Evolutionary conservation across 2,888 invertebrate species (phyloP), one percentile per base, ranked within the genome.

Genomic region (Seira sanloemensis): DNA sequence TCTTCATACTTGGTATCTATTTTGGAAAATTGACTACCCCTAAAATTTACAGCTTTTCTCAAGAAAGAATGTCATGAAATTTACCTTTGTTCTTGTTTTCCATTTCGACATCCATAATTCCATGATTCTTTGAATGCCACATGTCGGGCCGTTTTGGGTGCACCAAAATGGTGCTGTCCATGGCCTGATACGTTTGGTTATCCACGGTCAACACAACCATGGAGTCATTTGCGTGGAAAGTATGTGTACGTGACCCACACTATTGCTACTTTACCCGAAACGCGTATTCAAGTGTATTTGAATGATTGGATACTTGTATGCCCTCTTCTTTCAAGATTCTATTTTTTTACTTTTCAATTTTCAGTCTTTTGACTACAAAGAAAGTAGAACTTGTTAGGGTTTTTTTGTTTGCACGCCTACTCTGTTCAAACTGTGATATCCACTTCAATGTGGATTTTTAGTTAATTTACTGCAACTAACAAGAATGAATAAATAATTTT

Each of bases 11-110:
- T 2, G 21, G 21, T 62, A 19, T 5, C 9, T 16, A 50, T 50
- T 50, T 50, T 16, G 16, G 9, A 12, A 16, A 50, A 50, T 50
- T 50, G 50, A 50, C 9, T 16, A n/a, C n/a, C n/a, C n/a, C n/a
- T n/a, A n/a, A n/a, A n/a, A n/a, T n/a, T n/a, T n/a, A n/a, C n/a
- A n/a, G n/a, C n/a, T n/a, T n/a, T n/a, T n/a, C n/a, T n/a, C n/a
- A n/a, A n/a, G n/a, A n/a, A n/a, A n/a, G n/a, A n/a, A n/a, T n/a
- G n/a, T n/a, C n/a, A n/a, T n/a, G n/a, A n/a, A n/a, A n/a, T 94
- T 94, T 91, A 94, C 94, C 92, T 93, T 94, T 94, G 90, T 93
- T 93, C 92, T 94, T 94, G 92, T 94, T 94, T 91, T 94, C 94
- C 94, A 94, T 93, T 82, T 88, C 88, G 68, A 86, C 75, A 91